These are phyloP conservation scores for Chalcis sispes DNA, from an alignment of 2,888 invertebrate species.

Conservation along the genomic window DNA sequence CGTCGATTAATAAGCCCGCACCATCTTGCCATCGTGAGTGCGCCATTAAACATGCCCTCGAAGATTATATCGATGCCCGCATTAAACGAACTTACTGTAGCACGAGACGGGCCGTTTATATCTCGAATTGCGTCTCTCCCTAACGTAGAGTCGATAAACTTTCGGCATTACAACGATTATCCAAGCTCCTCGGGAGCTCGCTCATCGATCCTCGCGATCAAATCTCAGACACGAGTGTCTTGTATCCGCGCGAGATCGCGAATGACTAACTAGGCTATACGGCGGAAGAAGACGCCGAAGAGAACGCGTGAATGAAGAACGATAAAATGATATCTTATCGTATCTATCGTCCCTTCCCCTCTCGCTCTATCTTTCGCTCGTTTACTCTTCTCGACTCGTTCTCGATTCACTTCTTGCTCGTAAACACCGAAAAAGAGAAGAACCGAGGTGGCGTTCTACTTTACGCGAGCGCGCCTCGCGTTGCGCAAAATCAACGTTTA, in stretches of 20 bases:
- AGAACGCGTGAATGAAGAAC: conserved; percentile 29
- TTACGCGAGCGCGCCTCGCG: conserved; percentile 2
- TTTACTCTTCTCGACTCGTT: background rate
- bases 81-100: conserved; percentile 34
- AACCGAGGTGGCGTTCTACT: conserved; percentile 42
- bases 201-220: too few relatives aligned
- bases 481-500: conserved; percentile 41
- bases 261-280: conserved; percentile 35
- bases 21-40: background rate
- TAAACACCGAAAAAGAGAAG: conserved; percentile 9
- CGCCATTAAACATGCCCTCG: background rate
- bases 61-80: background rate
- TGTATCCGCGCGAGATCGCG: conserved; percentile 20
- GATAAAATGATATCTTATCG: conserved; percentile 54
- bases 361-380: background rate
- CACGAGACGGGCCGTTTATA: conserved; percentile 7
- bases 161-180: conserved; percentile 64
- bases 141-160: conserved; percentile 65
- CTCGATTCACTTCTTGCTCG: conserved; percentile 20
- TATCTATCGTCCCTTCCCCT: conserved; percentile 20
- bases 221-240: too few relatives aligned
- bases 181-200: too few relatives aligned
- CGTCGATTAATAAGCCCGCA: background rate
- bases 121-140: conserved; percentile 49
- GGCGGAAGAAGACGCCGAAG: conserved; percentile 18